Percentiles rank a stretch among this genome's conserved stretches.
These are phyloP conservation scores for Acanthosepion esculentum DNA, from an alignment of 2,888 invertebrate species.

Conservation along the genomic window DNA sequence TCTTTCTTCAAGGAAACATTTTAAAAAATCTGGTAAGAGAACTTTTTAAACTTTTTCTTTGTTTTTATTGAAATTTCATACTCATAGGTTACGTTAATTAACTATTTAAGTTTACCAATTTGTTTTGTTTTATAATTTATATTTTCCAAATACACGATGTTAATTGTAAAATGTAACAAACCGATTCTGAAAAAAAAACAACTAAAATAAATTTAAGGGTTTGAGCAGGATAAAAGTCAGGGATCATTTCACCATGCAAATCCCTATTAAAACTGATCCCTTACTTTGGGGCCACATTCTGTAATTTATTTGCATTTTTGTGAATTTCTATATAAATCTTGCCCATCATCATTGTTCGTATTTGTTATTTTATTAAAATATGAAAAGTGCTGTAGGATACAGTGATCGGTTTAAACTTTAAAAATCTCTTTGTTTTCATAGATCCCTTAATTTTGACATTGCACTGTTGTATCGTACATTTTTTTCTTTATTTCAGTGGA, in stretches of 20 bases:
- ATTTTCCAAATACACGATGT: neutral
- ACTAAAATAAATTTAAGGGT: neutral
- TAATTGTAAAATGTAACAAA: neutral
- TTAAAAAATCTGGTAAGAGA: neutral
- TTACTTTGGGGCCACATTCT: neutral
- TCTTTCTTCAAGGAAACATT: neutral
- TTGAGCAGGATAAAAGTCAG: neutral
- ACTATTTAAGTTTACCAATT: neutral
- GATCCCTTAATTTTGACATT: no score
- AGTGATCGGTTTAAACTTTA: no score
- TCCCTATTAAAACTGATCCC: neutral
- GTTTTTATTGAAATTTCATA: neutral
- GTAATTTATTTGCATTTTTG: no score
- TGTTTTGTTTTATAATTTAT: neutral
- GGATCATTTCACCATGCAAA: neutral
- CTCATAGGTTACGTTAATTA: neutral
- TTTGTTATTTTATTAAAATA: no score
- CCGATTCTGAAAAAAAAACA: neutral
- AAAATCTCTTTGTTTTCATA: no score
- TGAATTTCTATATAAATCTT: no score
- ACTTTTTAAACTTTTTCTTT: neutral
- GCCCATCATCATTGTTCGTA: no score
- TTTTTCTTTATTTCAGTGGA: no score
- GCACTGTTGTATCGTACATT: no score
- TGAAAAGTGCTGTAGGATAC: no score